Conservation (phyloP, 2,113 vertebrate genomes). For the Dipodomys stephensi region DNA sequence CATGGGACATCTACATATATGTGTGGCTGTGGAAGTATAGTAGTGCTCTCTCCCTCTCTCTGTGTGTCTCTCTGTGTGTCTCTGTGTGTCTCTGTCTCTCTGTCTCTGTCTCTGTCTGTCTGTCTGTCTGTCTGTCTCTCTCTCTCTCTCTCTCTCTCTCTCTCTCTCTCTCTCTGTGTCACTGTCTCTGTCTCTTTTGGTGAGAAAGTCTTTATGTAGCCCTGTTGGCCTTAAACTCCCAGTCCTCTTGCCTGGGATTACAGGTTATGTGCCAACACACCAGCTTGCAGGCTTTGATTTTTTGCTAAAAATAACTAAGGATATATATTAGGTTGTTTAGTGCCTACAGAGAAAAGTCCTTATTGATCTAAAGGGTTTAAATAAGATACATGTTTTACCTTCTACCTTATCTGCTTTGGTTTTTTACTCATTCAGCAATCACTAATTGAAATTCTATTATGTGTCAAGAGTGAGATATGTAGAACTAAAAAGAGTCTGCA, state of each 20-base stretch:
- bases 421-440: slow-evolving; percentile 53
- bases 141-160: too few species aligned
- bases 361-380: slow-evolving; percentile 28
- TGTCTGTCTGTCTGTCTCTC: too few species aligned
- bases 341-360: neutral
- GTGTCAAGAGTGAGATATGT: neutral
- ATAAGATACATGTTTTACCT: neutral
- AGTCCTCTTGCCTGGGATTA: too few species aligned
- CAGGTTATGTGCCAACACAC: neutral
- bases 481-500: neutral
- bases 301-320: neutral
- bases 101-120: too few species aligned
- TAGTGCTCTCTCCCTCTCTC: too few species aligned
- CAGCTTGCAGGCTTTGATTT: neutral
- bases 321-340: neutral
- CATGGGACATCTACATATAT: neutral
- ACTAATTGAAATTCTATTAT: neutral
- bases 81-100: too few species aligned
- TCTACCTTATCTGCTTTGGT: neutral
- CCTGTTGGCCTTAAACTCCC: too few species aligned
- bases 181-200: too few species aligned
- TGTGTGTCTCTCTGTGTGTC: too few species aligned
- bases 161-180: too few species aligned
- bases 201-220: too few species aligned
- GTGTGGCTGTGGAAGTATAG: neutral